Evolutionary conservation across 2,113 vertebrate genomes (phyloP).

Genomic region (Alligator mississippiensis): DNA sequence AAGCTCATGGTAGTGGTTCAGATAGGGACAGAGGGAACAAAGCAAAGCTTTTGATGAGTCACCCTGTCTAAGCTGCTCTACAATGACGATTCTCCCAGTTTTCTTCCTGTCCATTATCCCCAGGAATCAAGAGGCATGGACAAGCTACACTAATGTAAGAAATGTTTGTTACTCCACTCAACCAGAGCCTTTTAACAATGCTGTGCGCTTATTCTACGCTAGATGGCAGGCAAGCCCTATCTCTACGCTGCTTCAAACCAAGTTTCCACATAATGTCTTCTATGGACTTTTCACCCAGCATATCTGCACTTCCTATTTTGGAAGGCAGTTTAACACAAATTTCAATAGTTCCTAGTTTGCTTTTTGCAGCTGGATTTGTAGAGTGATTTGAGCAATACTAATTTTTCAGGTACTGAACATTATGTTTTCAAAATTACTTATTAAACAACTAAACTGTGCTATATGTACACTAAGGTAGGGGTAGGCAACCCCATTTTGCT

Average conservation of each 20-base stretch:
- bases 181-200: neutral
- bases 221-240: constrained; percentile 65
- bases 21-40: no score
- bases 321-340: neutral
- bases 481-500: neutral
- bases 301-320: neutral
- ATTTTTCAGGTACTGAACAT: constrained; percentile 22
- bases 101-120: neutral
- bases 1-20: no score
- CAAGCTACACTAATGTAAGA: neutral
- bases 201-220: neutral
- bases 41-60: neutral
- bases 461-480: neutral
- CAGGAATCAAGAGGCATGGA: neutral
- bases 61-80: rapidly evolving
- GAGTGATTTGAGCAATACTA: neutral
- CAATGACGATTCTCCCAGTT: neutral
- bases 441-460: neutral
- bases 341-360: neutral
- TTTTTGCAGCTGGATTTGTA: neutral
- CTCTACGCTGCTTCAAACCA: neutral
- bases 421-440: neutral
- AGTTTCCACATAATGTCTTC: neutral
- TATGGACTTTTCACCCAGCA: neutral
- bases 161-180: neutral